Conservation (phyloP, 2,113 vertebrate genomes). For the Microtus oregoni region DNA sequence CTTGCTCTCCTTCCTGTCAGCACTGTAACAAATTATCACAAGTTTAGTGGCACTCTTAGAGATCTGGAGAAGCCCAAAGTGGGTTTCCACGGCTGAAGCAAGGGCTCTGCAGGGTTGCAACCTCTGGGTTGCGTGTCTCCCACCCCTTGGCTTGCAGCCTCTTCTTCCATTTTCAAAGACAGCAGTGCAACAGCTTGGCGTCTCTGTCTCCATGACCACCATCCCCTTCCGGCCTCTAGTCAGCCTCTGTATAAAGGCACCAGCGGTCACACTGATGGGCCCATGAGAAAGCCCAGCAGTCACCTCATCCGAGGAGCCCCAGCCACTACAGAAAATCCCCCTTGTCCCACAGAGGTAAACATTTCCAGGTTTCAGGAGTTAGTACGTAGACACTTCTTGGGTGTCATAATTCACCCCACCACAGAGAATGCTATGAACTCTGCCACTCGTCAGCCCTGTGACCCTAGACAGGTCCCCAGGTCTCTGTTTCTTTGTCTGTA, state of each 20-base stretch:
- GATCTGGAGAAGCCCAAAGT: background rate
- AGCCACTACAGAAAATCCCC: background rate
- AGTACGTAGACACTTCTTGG: background rate
- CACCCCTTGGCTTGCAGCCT: background rate
- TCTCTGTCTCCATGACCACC: background rate
- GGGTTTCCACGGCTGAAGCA: background rate
- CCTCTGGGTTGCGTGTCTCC: background rate
- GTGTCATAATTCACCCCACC: background rate
- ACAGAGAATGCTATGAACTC: background rate
- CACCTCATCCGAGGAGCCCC: background rate
- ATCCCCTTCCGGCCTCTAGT: background rate
- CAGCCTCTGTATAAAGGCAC: background rate
- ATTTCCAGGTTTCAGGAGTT: background rate
- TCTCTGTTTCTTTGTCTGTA: slow-evolving; percentile 4
- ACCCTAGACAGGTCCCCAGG: background rate
- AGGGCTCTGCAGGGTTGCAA: background rate
- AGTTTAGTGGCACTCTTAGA: background rate
- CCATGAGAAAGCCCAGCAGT: background rate
- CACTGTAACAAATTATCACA: background rate
- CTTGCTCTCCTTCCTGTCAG: background rate
- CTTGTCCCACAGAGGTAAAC: background rate
- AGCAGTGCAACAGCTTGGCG: background rate
- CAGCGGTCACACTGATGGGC: background rate
- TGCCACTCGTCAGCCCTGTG: background rate
- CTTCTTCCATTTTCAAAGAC: background rate